Evolutionary conservation across 2,888 invertebrate species (phyloP).

Genomic region (Fabriciana adippe): DNA sequence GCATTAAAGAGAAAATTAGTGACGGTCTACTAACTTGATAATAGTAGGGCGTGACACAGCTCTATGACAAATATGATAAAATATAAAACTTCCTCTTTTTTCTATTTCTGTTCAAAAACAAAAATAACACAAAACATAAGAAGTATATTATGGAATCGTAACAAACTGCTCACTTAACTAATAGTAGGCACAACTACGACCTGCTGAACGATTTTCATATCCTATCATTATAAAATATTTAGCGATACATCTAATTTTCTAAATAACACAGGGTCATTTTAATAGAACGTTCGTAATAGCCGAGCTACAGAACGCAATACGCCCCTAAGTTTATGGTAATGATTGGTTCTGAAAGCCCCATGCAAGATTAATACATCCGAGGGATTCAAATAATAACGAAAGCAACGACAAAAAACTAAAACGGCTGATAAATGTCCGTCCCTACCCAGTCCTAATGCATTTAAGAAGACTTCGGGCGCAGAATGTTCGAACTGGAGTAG

Average conservation of each 20-base stretch:
- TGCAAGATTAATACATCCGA: slow-evolving; percentile 79
- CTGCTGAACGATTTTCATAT: slow-evolving; percentile 36
- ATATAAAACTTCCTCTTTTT: slow-evolving; percentile 40
- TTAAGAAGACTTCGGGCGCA: slow-evolving; percentile 51
- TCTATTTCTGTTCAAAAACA: slow-evolving; percentile 18
- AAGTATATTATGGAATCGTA: slow-evolving; percentile 45
- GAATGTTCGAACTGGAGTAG: slow-evolving; percentile 55
- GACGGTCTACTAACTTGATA: slow-evolving; percentile 57
- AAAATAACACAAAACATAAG: slow-evolving; percentile 55
- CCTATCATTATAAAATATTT: slow-evolving; percentile 80
- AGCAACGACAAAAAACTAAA: slow-evolving; percentile 76
- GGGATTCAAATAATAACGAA: slow-evolving; percentile 76
- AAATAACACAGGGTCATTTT: slow-evolving; percentile 78
- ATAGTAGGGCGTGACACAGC: slow-evolving; percentile 54
- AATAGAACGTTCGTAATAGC: slow-evolving; percentile 79
- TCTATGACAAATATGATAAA: slow-evolving; percentile 51
- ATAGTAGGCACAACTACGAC: slow-evolving; percentile 28
- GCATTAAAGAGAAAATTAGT: slow-evolving; percentile 18
- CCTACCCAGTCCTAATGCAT: slow-evolving; percentile 68
- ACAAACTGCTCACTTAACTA: slow-evolving; percentile 56
- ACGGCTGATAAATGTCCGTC: slow-evolving; percentile 72
- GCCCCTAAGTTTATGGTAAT: slow-evolving; percentile 79
- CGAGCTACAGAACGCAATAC: slow-evolving; percentile 77
- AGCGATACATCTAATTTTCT: slow-evolving; percentile 79
- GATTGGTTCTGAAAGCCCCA: slow-evolving; percentile 73